A percentile compares a stretch with the other conserved stretches of the same genome.
Evolutionary conservation across 2,113 vertebrate species (phyloP).

Genomic region (Tichodroma muraria): DNA sequence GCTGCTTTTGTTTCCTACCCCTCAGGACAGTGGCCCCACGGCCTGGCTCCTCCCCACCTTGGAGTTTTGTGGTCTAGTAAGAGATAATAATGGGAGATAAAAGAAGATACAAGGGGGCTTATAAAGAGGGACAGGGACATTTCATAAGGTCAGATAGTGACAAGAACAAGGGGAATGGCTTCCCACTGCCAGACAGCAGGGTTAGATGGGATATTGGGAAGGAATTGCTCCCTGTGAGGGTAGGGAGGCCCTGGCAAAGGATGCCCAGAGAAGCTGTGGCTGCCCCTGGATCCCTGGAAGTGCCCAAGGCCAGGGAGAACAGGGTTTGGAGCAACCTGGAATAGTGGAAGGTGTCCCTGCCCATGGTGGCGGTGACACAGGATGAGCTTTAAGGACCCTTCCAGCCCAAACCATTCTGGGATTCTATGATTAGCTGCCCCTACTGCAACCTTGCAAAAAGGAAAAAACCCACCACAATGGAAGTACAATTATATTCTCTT

Average conservation of each 20-base stretch:
- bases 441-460: background rate
- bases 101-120: background rate
- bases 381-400: background rate
- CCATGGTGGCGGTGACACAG: background rate
- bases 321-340: background rate
- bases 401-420: background rate
- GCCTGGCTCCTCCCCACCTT: background rate
- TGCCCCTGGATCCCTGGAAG: background rate
- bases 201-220: background rate
- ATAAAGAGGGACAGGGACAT: background rate
- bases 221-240: accelerated
- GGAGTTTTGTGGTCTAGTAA: background rate
- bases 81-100: background rate
- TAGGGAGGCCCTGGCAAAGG: background rate
- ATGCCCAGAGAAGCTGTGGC: background rate
- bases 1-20: background rate
- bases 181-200: background rate
- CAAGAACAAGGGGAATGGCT: background rate
- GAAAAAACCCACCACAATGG: background rate
- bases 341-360: background rate
- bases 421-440: background rate
- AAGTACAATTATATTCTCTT: background rate
- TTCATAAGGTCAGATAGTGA: background rate
- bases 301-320: accelerated
- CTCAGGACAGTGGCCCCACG: background rate